A percentile compares a stretch with the other conserved stretches of the same genome.
Conservation (phyloP, 2,113 vertebrate species). For the Irena cyanogastra region DNA sequence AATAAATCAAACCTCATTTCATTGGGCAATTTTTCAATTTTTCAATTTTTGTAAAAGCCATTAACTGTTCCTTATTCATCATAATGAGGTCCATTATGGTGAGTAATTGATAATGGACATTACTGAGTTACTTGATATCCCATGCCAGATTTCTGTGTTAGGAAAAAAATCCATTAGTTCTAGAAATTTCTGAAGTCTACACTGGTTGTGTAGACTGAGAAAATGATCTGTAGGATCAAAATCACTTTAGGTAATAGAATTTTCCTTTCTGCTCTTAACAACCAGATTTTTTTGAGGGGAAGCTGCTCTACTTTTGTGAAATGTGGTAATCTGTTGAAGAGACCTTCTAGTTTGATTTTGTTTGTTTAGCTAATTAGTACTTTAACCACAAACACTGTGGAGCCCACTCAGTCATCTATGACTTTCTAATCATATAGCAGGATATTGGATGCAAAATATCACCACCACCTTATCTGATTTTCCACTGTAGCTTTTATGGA, state of each 20-base stretch:
- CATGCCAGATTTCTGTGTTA: background rate
- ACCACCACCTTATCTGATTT: background rate
- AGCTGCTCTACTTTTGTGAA: background rate
- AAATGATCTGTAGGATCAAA: background rate
- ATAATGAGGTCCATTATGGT: constrained; percentile 37
- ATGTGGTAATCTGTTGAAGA: background rate
- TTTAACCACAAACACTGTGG: background rate
- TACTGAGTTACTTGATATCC: constrained; percentile 40
- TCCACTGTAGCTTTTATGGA: background rate
- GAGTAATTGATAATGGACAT: constrained; percentile 21
- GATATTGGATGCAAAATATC: background rate
- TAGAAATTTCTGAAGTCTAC: background rate
- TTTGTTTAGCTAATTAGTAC: background rate
- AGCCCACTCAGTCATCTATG: background rate
- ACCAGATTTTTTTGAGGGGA: background rate
- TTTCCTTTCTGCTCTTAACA: background rate
- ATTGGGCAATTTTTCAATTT: constrained; percentile 36
- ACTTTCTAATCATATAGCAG: background rate
- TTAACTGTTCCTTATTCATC: constrained; percentile 47
- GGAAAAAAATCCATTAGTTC: constrained; percentile 8
- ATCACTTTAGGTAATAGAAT: background rate
- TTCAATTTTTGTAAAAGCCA: constrained; percentile 38
- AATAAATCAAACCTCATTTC: constrained; percentile 43
- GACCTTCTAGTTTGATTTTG: background rate
- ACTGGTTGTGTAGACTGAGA: background rate